Percentiles rank a stretch among this genome's conserved stretches.
These are phyloP conservation scores for Rhopalosiphum nymphaeae DNA, from an alignment of 2,888 invertebrate genomes.

Conservation along the genomic window DNA sequence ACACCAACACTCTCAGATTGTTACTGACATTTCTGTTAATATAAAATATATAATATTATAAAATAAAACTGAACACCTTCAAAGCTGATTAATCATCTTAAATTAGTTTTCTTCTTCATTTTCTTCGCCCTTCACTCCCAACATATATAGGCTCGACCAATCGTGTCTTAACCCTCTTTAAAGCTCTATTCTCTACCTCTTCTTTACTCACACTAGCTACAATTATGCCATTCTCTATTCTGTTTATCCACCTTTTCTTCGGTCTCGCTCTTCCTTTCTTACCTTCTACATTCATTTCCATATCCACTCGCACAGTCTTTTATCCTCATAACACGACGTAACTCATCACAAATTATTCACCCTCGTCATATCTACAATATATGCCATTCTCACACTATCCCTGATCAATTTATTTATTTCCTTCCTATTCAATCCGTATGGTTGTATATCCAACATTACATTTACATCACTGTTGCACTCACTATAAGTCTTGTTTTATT, in stretches of 20 bases:
- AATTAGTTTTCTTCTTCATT: too few relatives aligned
- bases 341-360: background rate
- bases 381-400: background rate
- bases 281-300: background rate
- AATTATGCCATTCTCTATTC: background rate
- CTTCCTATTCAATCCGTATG: background rate
- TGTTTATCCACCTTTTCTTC: background rate
- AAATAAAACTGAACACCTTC: too few relatives aligned
- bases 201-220: background rate
- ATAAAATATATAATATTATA: too few relatives aligned
- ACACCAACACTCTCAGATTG: background rate
- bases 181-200: fast-evolving
- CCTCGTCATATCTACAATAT: background rate
- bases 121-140: background rate
- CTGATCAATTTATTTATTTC: background rate
- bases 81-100: too few relatives aligned
- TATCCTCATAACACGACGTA: too few relatives aligned
- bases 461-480: background rate
- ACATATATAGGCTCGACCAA: background rate
- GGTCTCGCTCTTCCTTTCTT: background rate
- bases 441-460: background rate
- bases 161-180: background rate
- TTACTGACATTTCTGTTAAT: background rate
- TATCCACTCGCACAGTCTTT: too few relatives aligned
- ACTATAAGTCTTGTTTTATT: background rate